phyloP scores from a whole-genome alignment of 2,113 vertebrate genomes.

The Chitala chitala region DNA sequence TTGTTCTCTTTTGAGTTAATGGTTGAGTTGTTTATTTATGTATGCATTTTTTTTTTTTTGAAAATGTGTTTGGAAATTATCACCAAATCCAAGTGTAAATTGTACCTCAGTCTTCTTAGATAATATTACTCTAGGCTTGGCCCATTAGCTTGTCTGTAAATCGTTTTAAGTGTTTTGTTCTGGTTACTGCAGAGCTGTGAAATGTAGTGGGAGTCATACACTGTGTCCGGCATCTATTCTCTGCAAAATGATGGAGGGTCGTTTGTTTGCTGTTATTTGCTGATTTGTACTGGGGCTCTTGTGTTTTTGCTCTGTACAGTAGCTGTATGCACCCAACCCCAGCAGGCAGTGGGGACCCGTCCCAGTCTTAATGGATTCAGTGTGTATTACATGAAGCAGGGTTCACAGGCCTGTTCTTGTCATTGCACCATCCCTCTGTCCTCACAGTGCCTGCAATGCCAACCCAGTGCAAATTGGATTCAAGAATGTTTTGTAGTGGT shows the following conservation, averaged over 20 bases:
- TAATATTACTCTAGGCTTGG: not conserved
- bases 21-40: not conserved
- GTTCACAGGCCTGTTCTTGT: not conserved
- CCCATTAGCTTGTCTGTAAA: constrained; percentile 13
- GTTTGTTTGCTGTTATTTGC: not conserved
- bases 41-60: not conserved
- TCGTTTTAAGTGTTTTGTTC: constrained; percentile 9
- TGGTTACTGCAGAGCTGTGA: constrained; percentile 22
- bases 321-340: not conserved
- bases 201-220: constrained; percentile 15
- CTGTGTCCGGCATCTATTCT: not conserved
- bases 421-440: not conserved
- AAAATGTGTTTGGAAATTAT: not conserved
- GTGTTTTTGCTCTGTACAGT: not conserved
- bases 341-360: not conserved
- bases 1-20: not conserved
- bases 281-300: constrained; percentile 1
- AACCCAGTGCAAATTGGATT: constrained; percentile 1
- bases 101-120: not conserved
- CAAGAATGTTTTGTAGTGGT: not conserved
- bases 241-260: constrained; percentile 1
- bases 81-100: not conserved
- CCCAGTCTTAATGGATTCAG: not conserved
- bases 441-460: not conserved
- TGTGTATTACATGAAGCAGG: not conserved